These are phyloP conservation scores for Picathartes gymnocephalus DNA, from an alignment of 2,113 vertebrate species.

Conservation along the genomic window DNA sequence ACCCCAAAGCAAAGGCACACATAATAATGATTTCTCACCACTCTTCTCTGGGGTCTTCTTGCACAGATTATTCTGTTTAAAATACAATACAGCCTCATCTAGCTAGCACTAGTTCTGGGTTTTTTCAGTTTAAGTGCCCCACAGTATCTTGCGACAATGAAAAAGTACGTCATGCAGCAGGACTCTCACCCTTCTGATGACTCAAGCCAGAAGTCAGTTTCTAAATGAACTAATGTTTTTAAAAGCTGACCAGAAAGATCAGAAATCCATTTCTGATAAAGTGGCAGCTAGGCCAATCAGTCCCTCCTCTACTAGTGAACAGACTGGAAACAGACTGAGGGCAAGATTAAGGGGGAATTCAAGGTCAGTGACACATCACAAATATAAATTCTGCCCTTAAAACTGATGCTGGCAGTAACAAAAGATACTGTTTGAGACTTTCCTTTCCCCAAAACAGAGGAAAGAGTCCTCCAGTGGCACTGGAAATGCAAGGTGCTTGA, in stretches of 20 bases:
- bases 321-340: neutral
- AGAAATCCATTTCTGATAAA: neutral
- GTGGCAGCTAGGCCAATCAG: neutral
- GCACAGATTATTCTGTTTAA: neutral
- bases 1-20: neutral
- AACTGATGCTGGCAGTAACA: neutral
- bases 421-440: neutral
- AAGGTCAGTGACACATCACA: fast-evolving
- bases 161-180: fast-evolving
- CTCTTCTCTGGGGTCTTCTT: neutral
- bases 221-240: neutral
- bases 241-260: neutral
- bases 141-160: neutral
- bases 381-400: neutral
- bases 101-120: neutral
- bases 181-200: neutral
- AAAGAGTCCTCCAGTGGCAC: neutral
- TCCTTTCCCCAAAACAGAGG: neutral
- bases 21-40: neutral
- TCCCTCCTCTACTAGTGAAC: neutral
- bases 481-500: neutral
- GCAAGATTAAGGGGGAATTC: neutral
- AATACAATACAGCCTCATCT: neutral
- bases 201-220: neutral
- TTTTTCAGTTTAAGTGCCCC: neutral